Base-by-base conservation (phyloP, 2,888 invertebrate species). In the Drosophila borealis region DNA sequence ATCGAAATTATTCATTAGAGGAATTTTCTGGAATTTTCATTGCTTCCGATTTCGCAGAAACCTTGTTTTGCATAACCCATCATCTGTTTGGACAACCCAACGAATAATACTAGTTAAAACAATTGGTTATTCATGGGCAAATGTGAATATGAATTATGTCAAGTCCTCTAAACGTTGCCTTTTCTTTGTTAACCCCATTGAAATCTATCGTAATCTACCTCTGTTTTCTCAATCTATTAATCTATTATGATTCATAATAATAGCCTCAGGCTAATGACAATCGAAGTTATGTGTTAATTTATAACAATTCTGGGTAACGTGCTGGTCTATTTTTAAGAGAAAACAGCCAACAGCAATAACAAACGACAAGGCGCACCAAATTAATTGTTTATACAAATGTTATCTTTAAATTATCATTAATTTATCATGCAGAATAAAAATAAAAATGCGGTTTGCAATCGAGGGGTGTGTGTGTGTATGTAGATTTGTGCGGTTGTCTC, bases 391-490 rank as follows among this genome's bases (percentile, higher is more conserved):
- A 74, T 74, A 84, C 75, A 87, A 83, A 77, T 74, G 79, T 77
- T 86, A 86, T 86, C 83, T 74, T 77, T 67, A 79, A 86, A 86
- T 86, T 83, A 84, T 87, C 87, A 83, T 83, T 84, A 73, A 86
- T 83, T 83, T 83, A 86, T 79, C 73, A 70, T 70, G 53, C 75
- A 69, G 65, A 79, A 81, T 85, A 76, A 70, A 60, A 67, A 25
- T 37, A 21, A 42, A 37, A 37, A 41, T 74, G 74, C 61, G 74
- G 65, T 74, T 59, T 45, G 14, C 33, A 54, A 41, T 9, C 33
- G 42, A 19, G 37, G 33, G 13, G 19, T 46, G 29, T 61, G 41
- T 29, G 5, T 6, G 25, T 25, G 29, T 8, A 8, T 68, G 42
- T 63, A 56, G 54, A 60, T 59, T 61, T 67, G 44, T 66, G 62